Conservation (phyloP, 1,140 invertebrate species). For the Danaus plexippus region DNA sequence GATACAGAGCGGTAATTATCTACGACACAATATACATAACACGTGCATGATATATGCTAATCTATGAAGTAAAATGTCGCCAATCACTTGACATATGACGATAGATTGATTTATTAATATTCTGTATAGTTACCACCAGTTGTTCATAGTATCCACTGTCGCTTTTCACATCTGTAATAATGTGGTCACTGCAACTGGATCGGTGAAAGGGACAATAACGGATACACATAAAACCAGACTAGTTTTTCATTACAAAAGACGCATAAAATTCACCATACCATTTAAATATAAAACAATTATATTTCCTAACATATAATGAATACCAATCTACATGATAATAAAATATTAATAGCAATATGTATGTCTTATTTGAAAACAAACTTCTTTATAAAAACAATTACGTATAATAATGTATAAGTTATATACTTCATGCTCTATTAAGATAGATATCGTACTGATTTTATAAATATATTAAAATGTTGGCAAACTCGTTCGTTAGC, state of each 20-base stretch:
- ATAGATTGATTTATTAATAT: no score
- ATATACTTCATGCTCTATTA: constrained; percentile 10
- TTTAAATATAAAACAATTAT: neutral
- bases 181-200: constrained; percentile 18
- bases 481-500: constrained; percentile 27
- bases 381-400: constrained; percentile 8
- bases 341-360: neutral
- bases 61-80: no score
- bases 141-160: constrained; percentile 10
- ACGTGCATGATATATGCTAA: no score
- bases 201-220: constrained; percentile 21
- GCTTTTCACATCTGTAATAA: constrained; percentile 18
- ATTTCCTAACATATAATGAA: neutral
- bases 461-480: constrained; percentile 26
- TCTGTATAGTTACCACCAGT: neutral
- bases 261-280: neutral
- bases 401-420: constrained; percentile 4
- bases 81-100: no score
- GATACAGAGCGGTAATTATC: neutral
- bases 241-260: constrained; percentile 9
- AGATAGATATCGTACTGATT: constrained; percentile 16
- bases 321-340: neutral
- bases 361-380: constrained; percentile 1
- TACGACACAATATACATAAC: neutral
- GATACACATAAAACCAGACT: constrained; percentile 14